A percentile compares a stretch with the other conserved stretches of the same genome.
Evolutionary conservation across 2,797 vertebrate species (phyloP).

Genomic region (Ciconia nigra): DNA sequence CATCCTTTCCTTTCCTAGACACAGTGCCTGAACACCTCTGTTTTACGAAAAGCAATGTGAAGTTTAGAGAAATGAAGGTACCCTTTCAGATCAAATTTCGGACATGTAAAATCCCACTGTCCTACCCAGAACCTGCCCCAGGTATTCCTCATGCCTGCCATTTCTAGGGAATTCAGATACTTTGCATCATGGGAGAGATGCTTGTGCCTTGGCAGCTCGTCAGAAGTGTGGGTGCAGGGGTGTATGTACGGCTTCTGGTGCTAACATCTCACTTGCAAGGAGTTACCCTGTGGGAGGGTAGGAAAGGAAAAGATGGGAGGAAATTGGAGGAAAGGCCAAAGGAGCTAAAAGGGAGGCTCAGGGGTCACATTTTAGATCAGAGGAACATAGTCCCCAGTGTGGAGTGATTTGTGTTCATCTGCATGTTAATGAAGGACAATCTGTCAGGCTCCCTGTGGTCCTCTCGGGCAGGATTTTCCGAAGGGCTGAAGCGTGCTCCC

Average conservation of each 20-base stretch:
- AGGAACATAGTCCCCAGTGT: background rate
- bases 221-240: background rate
- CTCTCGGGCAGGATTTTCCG: background rate
- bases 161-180: background rate
- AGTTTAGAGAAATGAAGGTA: background rate
- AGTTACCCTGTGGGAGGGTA: background rate
- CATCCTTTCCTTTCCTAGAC: background rate
- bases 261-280: background rate
- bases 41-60: background rate
- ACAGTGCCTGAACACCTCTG: background rate
- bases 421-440: background rate
- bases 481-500: background rate
- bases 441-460: background rate
- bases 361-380: background rate
- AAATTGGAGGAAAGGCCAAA: background rate
- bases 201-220: background rate
- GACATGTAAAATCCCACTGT: background rate
- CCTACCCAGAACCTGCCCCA: background rate
- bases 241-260: background rate
- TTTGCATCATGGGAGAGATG: background rate
- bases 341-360: background rate
- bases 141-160: background rate
- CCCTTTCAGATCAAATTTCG: background rate
- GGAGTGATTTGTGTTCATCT: background rate
- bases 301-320: background rate